These are phyloP conservation scores for Pempheris klunzingeri DNA, from an alignment of 2,797 vertebrate species.

Conservation along the genomic window DNA sequence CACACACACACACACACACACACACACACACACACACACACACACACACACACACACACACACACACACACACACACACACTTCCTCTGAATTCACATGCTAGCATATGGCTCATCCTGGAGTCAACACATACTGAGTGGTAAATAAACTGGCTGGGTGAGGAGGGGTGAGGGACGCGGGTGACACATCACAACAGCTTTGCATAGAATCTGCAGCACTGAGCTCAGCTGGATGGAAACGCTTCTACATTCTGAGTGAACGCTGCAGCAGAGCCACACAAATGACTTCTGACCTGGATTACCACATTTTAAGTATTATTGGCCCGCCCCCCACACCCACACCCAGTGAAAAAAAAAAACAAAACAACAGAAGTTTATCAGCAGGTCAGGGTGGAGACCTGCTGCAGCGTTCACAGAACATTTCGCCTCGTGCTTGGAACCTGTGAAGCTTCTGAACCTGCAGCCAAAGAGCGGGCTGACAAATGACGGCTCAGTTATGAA, in stretches of 20 bases:
- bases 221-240: neutral
- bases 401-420: neutral
- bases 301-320: no score
- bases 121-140: conserved; percentile 71
- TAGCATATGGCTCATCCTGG: conserved; percentile 73
- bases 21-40: conserved; percentile 15
- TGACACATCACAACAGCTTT: conserved; percentile 62
- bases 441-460: conserved; percentile 6
- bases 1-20: conserved; percentile 9
- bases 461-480: no score
- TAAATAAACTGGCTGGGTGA: conserved; percentile 46
- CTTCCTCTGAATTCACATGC: conserved; percentile 60
- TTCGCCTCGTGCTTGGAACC: neutral
- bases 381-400: neutral
- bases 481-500: neutral
- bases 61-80: conserved; percentile 13
- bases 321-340: no score
- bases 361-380: neutral
- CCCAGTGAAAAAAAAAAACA: no score
- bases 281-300: no score
- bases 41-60: conserved; percentile 15
- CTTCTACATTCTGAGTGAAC: neutral
- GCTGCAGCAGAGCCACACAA: neutral
- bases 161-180: neutral
- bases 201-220: conserved; percentile 74